phyloP scores from a whole-genome alignment of 2,113 vertebrate species.

The Nyctibius bracteatus region DNA sequence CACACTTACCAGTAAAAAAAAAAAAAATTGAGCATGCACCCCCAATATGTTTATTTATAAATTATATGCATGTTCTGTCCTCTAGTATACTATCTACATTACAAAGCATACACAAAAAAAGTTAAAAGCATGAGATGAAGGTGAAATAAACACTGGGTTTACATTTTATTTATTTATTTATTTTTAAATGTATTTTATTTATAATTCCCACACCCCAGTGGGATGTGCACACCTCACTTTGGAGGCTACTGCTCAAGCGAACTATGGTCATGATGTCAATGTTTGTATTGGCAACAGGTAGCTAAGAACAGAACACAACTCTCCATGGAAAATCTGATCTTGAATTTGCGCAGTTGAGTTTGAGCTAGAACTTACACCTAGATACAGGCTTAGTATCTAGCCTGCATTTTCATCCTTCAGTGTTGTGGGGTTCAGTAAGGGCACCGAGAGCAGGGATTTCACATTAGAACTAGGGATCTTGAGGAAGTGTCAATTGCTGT shows the following conservation, averaged over 20 bases:
- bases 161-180: neutral
- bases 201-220: accelerated
- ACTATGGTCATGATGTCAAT: neutral
- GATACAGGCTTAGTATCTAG: neutral
- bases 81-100: neutral
- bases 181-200: neutral
- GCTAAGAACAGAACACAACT: neutral
- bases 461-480: no score
- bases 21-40: neutral
- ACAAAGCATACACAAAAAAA: neutral
- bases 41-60: neutral
- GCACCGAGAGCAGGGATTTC: neutral
- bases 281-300: neutral
- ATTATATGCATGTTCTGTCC: neutral
- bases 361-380: neutral
- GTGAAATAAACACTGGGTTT: neutral
- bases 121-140: neutral
- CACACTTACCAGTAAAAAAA: neutral
- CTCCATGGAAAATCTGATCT: neutral
- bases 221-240: neutral
- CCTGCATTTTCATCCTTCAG: neutral
- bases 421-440: neutral
- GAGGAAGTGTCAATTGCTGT: neutral
- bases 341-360: neutral
- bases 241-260: neutral